A percentile compares a stretch with the other conserved stretches of the same genome.
Conservation (phyloP, 1,140 invertebrate genomes). For the Drosophila pseudoananassae region DNA sequence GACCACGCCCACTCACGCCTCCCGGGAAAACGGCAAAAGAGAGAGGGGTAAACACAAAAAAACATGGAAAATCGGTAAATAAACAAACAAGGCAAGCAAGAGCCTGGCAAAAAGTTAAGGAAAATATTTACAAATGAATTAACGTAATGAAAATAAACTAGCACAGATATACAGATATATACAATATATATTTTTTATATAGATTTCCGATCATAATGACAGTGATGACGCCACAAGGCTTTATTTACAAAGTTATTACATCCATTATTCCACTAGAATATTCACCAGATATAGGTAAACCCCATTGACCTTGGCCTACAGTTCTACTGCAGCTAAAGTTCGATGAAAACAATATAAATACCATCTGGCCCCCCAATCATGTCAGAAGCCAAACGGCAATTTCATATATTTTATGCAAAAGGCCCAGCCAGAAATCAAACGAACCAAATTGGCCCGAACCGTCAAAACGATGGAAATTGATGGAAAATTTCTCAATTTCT, state of each 20-base stretch:
- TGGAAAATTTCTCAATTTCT: conserved; percentile 26
- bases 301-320: conserved; percentile 36
- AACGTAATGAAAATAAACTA: conserved; percentile 78
- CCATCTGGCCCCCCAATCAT: conserved; percentile 25
- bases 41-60: background rate
- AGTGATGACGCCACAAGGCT: conserved; percentile 22
- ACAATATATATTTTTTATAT: background rate
- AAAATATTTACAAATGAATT: conserved; percentile 81
- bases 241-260: background rate
- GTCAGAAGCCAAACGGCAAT: conserved; percentile 31
- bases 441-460: background rate
- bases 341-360: conserved; percentile 14
- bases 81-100: conserved; percentile 43
- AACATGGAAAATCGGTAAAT: conserved; percentile 64
- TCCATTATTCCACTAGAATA: too few species aligned
- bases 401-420: conserved; percentile 15
- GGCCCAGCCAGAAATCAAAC: conserved; percentile 1
- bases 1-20: conserved; percentile 8
- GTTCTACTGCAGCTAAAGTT: too few species aligned
- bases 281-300: background rate
- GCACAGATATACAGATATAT: conserved; percentile 48
- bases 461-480: conserved; percentile 28
- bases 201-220: conserved; percentile 20
- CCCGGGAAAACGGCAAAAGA: background rate
- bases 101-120: conserved; percentile 64